Percentiles rank a stretch among this genome's conserved stretches.
These are phyloP conservation scores for Zaprionus ghesquierei DNA, from an alignment of 1,140 invertebrate species.

Conservation along the genomic window DNA sequence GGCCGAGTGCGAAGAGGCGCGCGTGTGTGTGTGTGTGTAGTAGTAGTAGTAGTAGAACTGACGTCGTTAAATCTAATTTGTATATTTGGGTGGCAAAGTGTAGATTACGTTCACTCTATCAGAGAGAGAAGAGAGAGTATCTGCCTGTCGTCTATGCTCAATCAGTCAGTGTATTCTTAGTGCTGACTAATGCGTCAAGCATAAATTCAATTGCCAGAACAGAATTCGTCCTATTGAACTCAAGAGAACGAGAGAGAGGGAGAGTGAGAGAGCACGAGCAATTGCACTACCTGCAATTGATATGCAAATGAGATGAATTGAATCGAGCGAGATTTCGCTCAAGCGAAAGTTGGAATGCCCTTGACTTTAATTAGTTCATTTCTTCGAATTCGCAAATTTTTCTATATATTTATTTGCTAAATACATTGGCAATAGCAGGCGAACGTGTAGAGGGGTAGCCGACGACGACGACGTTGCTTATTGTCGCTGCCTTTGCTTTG, in stretches of 20 bases:
- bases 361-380: slow-evolving; percentile 62
- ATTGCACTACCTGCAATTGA: not conserved
- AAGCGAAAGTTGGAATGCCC: slow-evolving; percentile 45
- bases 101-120: no score
- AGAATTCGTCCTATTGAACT: not conserved
- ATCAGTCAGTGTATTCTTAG: not conserved
- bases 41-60: slow-evolving; percentile 29
- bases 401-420: slow-evolving; percentile 36
- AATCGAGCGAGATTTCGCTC: slow-evolving; percentile 1
- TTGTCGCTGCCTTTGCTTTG: slow-evolving; percentile 43
- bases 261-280: not conserved
- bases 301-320: not conserved
- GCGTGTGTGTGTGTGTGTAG: not conserved
- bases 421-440: slow-evolving; percentile 7
- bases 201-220: slow-evolving; percentile 25
- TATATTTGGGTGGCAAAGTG: not conserved
- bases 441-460: not conserved
- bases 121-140: no score
- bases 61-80: slow-evolving; percentile 44
- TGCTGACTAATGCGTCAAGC: slow-evolving; percentile 57
- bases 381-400: slow-evolving; percentile 38
- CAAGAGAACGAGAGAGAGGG: not conserved
- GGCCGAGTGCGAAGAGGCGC: slow-evolving; percentile 3
- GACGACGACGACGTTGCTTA: slow-evolving; percentile 19
- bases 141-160: not conserved